A percentile compares a stretch with the other conserved stretches of the same genome.
phyloP scores from a whole-genome alignment of 2,888 invertebrate species.

The Leucoptera coffeella region DNA sequence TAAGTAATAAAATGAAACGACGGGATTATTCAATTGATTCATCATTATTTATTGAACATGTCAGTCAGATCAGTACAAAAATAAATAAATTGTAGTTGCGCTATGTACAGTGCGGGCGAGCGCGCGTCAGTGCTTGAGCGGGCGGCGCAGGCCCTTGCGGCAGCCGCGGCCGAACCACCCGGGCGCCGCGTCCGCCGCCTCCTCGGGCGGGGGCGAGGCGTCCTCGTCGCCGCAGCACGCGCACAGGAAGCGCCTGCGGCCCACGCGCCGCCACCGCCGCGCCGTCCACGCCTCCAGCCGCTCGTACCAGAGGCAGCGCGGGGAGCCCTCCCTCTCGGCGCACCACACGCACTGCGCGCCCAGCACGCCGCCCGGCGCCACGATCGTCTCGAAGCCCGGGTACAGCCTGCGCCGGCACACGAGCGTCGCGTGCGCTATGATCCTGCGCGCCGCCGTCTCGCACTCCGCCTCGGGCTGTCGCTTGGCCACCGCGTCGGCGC shows the following conservation, averaged over 20 bases:
- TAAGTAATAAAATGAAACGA: slow-evolving; percentile 3
- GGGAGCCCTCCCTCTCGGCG: slow-evolving; percentile 16
- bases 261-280: slow-evolving; percentile 19
- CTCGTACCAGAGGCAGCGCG: slow-evolving; percentile 40
- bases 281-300: slow-evolving; percentile 31
- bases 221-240: slow-evolving; percentile 51
- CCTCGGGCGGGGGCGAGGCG: slow-evolving; percentile 8
- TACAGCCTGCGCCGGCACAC: slow-evolving; percentile 42
- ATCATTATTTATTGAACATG: not conserved
- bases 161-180: slow-evolving; percentile 90
- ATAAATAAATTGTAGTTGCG: too few relatives aligned
- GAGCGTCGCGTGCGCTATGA: slow-evolving; percentile 38
- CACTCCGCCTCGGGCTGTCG: slow-evolving; percentile 18
- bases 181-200: slow-evolving; percentile 15
- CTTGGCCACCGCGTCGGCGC: slow-evolving; percentile 6
- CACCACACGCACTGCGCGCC: slow-evolving; percentile 23
- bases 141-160: slow-evolving; percentile 59
- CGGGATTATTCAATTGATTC: slow-evolving; percentile 2
- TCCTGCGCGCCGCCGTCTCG: too few relatives aligned
- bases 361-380: slow-evolving; percentile 25
- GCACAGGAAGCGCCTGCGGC: slow-evolving; percentile 58
- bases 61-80: too few relatives aligned
- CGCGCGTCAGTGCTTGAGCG: not conserved
- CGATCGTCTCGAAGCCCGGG: slow-evolving; percentile 57
- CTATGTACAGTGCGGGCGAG: not conserved